phyloP scores from a whole-genome alignment of 2,797 vertebrate genomes.

The Pipistrellus nathusii region DNA sequence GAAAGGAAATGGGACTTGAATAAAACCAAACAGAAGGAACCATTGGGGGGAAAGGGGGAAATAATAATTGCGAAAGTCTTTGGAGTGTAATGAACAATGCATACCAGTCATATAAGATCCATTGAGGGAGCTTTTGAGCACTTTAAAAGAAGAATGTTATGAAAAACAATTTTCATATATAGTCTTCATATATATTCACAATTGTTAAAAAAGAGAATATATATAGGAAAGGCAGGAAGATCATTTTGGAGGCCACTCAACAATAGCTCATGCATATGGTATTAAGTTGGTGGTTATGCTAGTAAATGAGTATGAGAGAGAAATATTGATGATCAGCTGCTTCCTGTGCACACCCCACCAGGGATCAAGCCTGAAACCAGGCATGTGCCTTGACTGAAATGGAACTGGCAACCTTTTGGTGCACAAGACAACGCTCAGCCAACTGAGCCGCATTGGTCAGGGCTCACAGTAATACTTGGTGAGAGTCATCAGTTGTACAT shows the following conservation, averaged over 20 bases:
- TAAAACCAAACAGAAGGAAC: conserved; percentile 28
- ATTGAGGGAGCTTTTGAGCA: background rate
- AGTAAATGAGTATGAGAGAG: background rate
- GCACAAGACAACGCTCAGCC: background rate
- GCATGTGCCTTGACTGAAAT: background rate
- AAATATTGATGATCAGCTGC: background rate
- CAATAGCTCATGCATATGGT: background rate
- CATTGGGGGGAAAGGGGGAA: background rate
- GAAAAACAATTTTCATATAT: background rate
- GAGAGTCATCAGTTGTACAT: background rate
- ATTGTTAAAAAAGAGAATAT: background rate
- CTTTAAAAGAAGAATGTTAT: background rate
- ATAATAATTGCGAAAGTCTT: conserved; percentile 10
- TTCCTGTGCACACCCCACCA: background rate
- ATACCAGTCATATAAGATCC: background rate
- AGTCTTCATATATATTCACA: background rate
- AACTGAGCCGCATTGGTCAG: background rate
- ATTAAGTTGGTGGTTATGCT: background rate
- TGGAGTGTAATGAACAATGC: background rate
- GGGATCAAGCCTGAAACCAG: background rate
- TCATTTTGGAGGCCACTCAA: conserved; percentile 24
- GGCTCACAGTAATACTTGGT: conserved; percentile 25
- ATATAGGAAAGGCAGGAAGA: background rate
- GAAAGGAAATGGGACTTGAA: background rate
- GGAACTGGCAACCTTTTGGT: background rate